Evolutionary conservation across 2,113 vertebrate genomes (phyloP), one percentile per base, ranked within the genome.

Genomic region (Onychostoma macrolepis): DNA sequence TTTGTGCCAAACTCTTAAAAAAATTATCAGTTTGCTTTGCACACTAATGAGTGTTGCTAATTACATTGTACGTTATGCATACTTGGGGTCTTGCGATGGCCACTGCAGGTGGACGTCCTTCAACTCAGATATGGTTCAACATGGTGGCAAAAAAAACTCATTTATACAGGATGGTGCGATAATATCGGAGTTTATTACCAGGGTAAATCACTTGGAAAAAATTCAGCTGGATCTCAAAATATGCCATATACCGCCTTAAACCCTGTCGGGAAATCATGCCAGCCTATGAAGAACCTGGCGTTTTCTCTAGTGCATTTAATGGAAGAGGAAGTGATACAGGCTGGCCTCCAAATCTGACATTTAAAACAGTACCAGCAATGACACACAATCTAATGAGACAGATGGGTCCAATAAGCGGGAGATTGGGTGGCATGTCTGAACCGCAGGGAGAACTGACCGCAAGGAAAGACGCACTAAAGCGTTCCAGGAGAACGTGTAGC

Each of bases 401-500:
- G 83, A 77, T 43, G 53, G 21, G 28, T 41, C 61, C 85, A 84
- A 43, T 86, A 65, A 71, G 30, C 15, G 36, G 33, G 61, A 72
- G 86, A 48, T 82, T 83, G 85, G 78, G 50, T 82, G 78, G 79
- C 79, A 87, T 82, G 76, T 84, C 75, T 89, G 85, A n/a, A 6
- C 58, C 56, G 19, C n/a, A 45, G n/a, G 43, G 41, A 58, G 76
- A 76, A 75, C 58, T n/a, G 38, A 58, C 26, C 82, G 11, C 43
- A 24, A 65, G 69, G 67, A 80, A 63, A 26, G 7, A 53, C 28
- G 30, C 13, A 6, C 74, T 79, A 24, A 45, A 79, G n/a, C 9
- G 38, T 72, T 82, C 69, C 50, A 63, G 53, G 21, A 83, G 85
- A 74, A 81, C 10, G 28, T 50, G 43, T n/a, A 41, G 12, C 53